Evolutionary conservation across 2,888 invertebrate genomes (phyloP), one percentile per base, ranked within the genome.

Genomic region (Campoplex capitator): DNA sequence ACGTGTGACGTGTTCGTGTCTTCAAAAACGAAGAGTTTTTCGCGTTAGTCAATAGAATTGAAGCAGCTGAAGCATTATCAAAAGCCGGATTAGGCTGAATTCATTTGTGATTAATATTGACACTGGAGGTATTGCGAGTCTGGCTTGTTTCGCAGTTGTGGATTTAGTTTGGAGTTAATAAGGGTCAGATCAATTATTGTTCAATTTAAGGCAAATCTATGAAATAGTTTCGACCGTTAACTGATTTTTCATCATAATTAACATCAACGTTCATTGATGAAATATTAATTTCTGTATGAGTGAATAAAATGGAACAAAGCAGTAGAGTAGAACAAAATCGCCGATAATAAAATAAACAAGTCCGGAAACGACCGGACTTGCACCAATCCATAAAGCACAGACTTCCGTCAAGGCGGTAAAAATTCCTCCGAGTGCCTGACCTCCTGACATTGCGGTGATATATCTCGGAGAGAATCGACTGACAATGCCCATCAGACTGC

Each of bases 381-480:
- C 97, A 88, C 97, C 97, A 91, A 98, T 97, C 78, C 97, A 97
- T 0, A 99, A 95, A 0, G 98, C 97, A 73, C 97, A 95, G 32
- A 99, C 97, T 94, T 98, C 97, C 7, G 98, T 97, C 1, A 98
- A 90, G 0, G 98, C 98, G 0, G 98, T 98, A 91, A 99, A 97
- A 86, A 99, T 97, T 0, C 98, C 99, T 18, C 98, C 98, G 2
- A 99, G 94, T 0, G 98, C 98, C 95, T 99, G 99, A 0, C 99
- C 99, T 88, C 97, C 97, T 89, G 98, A 97, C 58, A 98, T 97
- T 0, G 98, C 98, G 0, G 98, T 97, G 95, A 98, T 98, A 94
- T 98, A 99, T 89, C 97, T 96, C 4, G 97, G 96, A 0, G 98
- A 97, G 95, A 99, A 98, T 89, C 97, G 96, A 23, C 98, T 98